These are phyloP conservation scores for Erythrolamprus reginae DNA, from an alignment of 2,113 vertebrate species.

Conservation along the genomic window DNA sequence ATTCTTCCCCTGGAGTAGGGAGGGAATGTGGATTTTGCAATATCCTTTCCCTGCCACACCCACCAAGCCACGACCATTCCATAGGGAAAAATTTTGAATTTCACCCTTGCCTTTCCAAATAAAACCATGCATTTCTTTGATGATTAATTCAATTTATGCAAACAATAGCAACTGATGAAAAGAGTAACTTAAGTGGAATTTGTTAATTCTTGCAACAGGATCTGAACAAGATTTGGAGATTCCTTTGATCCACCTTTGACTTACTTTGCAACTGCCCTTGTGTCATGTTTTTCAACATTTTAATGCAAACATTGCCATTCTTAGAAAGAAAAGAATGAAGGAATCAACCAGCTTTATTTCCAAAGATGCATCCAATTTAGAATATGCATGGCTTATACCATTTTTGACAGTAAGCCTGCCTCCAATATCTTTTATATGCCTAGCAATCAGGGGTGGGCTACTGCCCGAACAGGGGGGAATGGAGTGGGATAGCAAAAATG, in stretches of 20 bases:
- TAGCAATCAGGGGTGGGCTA: too few relatives aligned
- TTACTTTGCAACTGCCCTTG: background rate
- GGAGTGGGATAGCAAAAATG: too few relatives aligned
- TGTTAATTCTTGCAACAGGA: background rate
- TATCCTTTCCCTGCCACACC: too few relatives aligned
- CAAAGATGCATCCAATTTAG: background rate
- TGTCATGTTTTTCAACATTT: background rate
- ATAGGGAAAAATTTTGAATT: too few relatives aligned
- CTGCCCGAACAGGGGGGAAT: too few relatives aligned
- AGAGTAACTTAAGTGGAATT: background rate
- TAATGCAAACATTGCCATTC: background rate
- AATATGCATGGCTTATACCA: background rate
- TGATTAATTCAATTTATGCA: background rate
- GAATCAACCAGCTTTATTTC: background rate
- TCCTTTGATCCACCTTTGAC: background rate
- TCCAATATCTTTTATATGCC: background rate
- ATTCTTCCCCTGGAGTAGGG: too few relatives aligned
- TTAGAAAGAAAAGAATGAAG: background rate
- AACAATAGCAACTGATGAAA: background rate
- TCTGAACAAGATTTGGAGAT: background rate
- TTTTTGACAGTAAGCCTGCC: background rate
- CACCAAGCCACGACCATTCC: too few relatives aligned
- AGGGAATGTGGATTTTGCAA: too few relatives aligned
- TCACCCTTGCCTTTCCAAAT: background rate
- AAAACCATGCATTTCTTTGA: background rate